phyloP scores from a whole-genome alignment of 1,140 invertebrate genomes.

The Holcopasites calliopsidis region DNA sequence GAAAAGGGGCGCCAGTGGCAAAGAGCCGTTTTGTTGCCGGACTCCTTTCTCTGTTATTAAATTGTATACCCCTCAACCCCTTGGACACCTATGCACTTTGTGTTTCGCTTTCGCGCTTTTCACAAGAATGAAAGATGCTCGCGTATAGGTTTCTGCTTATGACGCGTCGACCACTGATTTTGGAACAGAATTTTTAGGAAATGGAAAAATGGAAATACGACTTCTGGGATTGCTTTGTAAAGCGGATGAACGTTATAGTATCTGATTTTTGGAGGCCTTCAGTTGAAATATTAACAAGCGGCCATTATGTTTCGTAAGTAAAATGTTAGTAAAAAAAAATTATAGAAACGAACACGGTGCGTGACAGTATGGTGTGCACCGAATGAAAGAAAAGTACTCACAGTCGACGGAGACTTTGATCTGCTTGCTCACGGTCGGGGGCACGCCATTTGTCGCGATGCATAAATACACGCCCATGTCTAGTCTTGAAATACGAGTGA shows the following conservation, averaged over 20 bases:
- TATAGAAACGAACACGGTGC: too few species aligned
- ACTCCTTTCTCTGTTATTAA: slow-evolving; percentile 73
- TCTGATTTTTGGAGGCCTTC: too few species aligned
- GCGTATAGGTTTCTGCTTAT: neutral
- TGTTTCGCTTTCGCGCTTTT: neutral
- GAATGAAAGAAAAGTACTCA: too few species aligned
- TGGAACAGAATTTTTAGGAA: neutral
- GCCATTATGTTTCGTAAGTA: too few species aligned
- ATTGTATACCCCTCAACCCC: slow-evolving; percentile 65
- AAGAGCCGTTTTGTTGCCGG: slow-evolving; percentile 63
- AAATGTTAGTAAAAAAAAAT: too few species aligned
- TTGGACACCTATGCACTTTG: slow-evolving; percentile 14
- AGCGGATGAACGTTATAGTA: too few species aligned
- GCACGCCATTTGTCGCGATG: slow-evolving; percentile 89
- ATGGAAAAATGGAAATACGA: too few species aligned
- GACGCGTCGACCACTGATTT: neutral
- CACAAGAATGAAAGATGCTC: neutral
- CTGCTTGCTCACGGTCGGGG: slow-evolving; percentile 91
- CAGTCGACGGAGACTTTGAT: slow-evolving; percentile 97
- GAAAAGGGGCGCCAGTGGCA: slow-evolving; percentile 24
- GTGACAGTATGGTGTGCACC: too few species aligned
- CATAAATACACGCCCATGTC: slow-evolving; percentile 96
- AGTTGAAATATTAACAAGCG: too few species aligned
- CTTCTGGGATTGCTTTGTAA: too few species aligned
- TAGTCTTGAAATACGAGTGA: slow-evolving; percentile 90